Percentiles rank a stretch among this genome's conserved stretches.
These are phyloP conservation scores for Petrolisthes manimaculis DNA, from an alignment of 2,888 invertebrate genomes.

Conservation along the genomic window DNA sequence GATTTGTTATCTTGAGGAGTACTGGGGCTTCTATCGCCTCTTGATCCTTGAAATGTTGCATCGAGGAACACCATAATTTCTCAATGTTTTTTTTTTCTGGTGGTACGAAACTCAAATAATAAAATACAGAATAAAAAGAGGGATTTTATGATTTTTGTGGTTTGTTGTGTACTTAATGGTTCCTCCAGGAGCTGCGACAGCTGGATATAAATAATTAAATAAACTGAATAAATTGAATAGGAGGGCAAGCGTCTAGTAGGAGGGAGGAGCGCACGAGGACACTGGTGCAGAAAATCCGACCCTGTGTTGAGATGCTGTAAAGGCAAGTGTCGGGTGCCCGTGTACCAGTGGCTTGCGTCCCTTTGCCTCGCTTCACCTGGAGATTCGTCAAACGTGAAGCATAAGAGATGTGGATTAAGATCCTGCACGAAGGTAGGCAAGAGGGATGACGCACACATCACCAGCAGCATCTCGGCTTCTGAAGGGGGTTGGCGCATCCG, in stretches of 20 bases:
- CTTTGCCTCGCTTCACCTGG: constrained; percentile 25
- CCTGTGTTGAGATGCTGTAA: not conserved
- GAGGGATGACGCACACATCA: not conserved
- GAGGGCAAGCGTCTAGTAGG: not conserved
- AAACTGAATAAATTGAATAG: constrained; percentile 27
- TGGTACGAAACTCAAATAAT: too few species aligned
- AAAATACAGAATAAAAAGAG: too few species aligned
- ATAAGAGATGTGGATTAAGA: constrained; percentile 43
- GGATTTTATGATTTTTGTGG: too few species aligned
- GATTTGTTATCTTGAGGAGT: too few species aligned
- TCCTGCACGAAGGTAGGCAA: constrained; percentile 23
- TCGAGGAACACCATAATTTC: too few species aligned
- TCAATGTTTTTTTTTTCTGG: too few species aligned
- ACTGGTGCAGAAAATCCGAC: not conserved
- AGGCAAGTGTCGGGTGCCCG: not conserved
- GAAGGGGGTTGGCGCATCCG: not conserved
- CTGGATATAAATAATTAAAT: constrained; percentile 22
- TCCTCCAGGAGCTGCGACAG: constrained; percentile 4
- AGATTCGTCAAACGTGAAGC: constrained; percentile 37
- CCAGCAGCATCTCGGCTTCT: not conserved
- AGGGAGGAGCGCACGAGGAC: not conserved
- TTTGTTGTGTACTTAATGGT: not conserved
- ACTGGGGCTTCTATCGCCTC: too few species aligned
- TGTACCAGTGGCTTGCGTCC: constrained; percentile 17
- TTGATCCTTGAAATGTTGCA: too few species aligned